Evolutionary conservation across 2,797 vertebrate species (phyloP).

Genomic region (Amblyopsis hoosieri): DNA sequence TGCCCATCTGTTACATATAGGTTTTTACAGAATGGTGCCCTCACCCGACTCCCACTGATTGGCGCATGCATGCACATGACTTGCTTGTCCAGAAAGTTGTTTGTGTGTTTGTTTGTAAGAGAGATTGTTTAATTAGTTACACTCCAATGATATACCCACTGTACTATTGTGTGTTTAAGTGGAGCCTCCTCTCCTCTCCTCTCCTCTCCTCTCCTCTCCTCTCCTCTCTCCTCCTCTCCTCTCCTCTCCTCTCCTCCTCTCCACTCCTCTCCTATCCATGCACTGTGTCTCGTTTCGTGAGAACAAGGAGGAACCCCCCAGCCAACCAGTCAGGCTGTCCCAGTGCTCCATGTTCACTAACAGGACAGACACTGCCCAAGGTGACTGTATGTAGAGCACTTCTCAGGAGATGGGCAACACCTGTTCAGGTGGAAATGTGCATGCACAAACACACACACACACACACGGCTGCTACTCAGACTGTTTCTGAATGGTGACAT

Average conservation of each 20-base stretch:
- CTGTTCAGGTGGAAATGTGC: conserved; percentile 39
- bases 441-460: conserved; percentile 13
- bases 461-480: conserved; percentile 17
- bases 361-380: conserved; percentile 69
- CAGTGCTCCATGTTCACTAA: conserved; percentile 38
- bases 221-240: background rate
- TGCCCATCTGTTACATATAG: too few relatives aligned
- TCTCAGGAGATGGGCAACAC: conserved; percentile 65
- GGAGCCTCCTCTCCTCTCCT: background rate
- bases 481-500: conserved; percentile 5
- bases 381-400: conserved; percentile 69
- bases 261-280: background rate
- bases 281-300: conserved; percentile 17
- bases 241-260: background rate
- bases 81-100: too few relatives aligned
- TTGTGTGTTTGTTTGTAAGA: too few relatives aligned
- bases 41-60: too few relatives aligned
- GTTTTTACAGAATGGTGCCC: too few relatives aligned
- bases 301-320: conserved; percentile 46
- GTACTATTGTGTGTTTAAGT: background rate
- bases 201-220: background rate
- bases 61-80: too few relatives aligned
- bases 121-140: too few relatives aligned
- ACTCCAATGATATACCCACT: too few relatives aligned
- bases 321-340: conserved; percentile 42